Percentiles rank a stretch among this genome's conserved stretches.
These are phyloP conservation scores for Rhagologus leucostigma DNA, from an alignment of 2,113 vertebrate species.

Conservation along the genomic window DNA sequence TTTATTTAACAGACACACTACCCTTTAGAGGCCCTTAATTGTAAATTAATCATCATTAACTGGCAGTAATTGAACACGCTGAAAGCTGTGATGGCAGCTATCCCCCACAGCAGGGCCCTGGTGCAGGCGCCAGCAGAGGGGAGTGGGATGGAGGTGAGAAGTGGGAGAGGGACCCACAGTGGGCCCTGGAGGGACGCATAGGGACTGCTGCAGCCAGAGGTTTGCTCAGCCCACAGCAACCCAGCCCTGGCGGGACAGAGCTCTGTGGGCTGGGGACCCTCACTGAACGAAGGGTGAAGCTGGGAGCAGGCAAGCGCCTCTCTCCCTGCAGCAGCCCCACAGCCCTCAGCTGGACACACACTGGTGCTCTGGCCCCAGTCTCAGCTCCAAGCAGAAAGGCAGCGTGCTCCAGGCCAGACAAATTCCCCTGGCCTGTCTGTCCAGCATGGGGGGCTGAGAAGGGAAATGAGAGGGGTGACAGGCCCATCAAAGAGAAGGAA, in stretches of 20 bases:
- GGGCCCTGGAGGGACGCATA: background rate
- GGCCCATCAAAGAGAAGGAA: accelerated
- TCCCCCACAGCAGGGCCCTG: background rate
- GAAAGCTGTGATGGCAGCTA: background rate
- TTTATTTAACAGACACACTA: slow-evolving; percentile 62
- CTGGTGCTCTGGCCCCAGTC: background rate
- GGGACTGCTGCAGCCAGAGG: background rate
- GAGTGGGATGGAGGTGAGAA: background rate
- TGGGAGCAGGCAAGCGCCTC: background rate
- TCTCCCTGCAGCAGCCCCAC: background rate
- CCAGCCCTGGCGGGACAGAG: accelerated
- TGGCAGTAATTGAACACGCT: slow-evolving; percentile 49
- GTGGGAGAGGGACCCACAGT: background rate
- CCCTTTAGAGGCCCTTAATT: slow-evolving; percentile 58
- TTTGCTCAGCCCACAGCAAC: background rate
- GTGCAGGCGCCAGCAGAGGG: accelerated
- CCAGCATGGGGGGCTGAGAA: background rate
- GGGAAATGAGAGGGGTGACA: background rate
- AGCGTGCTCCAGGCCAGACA: background rate
- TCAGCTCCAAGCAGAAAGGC: background rate
- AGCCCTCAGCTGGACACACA: accelerated
- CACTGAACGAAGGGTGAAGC: accelerated
- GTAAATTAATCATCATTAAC: slow-evolving; percentile 68
- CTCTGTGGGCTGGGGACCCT: background rate
- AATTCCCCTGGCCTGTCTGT: accelerated